Percentiles rank a stretch among this genome's conserved stretches.
Conservation (phyloP, 2,113 vertebrate species). For the Cyprinus carpio region DNA sequence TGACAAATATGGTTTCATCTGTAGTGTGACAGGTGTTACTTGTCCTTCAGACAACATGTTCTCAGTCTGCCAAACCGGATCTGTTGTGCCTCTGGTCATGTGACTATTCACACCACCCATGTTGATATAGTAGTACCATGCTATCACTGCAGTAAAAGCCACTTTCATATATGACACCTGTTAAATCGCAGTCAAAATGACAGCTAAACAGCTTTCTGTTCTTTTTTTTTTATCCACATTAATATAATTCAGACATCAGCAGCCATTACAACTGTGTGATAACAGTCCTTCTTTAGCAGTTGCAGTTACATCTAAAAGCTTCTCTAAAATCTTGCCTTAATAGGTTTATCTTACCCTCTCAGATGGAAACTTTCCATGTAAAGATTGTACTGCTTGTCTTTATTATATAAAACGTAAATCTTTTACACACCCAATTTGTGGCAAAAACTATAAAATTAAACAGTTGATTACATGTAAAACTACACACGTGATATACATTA, state of each 20-base stretch:
- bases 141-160: background rate
- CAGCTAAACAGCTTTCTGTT: background rate
- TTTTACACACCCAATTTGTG: too few relatives aligned
- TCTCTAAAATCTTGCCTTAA: too few relatives aligned
- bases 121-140: background rate
- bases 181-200: too few relatives aligned
- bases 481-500: too few relatives aligned
- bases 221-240: background rate
- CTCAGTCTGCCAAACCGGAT: background rate
- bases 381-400: background rate
- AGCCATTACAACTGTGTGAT: too few relatives aligned
- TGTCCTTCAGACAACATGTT: conserved; percentile 1
- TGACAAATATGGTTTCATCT: background rate
- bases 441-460: background rate
- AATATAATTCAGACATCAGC: background rate
- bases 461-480: background rate
- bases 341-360: too few relatives aligned
- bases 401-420: too few relatives aligned
- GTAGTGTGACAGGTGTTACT: background rate
- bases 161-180: background rate
- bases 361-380: too few relatives aligned
- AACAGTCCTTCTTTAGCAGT: too few relatives aligned
- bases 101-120: background rate
- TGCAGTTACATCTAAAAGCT: too few relatives aligned
- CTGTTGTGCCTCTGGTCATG: background rate